Base-by-base conservation (phyloP, 1,140 invertebrate genomes). In the Cyrtorhinus lividipennis region DNA sequence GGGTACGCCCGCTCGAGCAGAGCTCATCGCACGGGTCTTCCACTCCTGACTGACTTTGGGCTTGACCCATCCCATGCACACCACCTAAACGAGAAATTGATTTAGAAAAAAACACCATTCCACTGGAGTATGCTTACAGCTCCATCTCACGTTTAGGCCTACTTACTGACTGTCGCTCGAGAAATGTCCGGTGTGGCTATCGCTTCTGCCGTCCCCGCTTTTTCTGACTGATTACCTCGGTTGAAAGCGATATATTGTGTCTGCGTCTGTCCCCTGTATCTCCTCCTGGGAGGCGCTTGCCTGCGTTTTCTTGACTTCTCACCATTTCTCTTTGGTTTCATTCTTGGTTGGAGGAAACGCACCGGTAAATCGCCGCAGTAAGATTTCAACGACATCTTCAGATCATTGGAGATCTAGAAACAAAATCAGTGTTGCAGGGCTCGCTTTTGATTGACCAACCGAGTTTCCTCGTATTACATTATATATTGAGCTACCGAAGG, bases 51-150 rank as follows among this genome's bases (percentile, higher is more conserved):
- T 78, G 78, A 76, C 87, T 89, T 74, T 90, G 87, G 0, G 92
- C 75, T 95, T 93, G 78, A 97, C 98, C 96, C 95, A 99, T 77
- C 92, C 92, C 25, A 96, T 93, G 44, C 95, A 76, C 56, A 91
- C 92, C 46, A 96, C 90, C 94, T 96, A n/a, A n/a, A n/a, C n/a
- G n/a, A n/a, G n/a, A n/a, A n/a, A n/a, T n/a, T n/a, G n/a, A n/a
- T n/a, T n/a, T n/a, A n/a, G n/a, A n/a, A n/a, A n/a, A n/a, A n/a
- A n/a, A n/a, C n/a, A n/a, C n/a, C n/a, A n/a, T n/a, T n/a, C n/a
- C n/a, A n/a, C n/a, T n/a, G n/a, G n/a, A n/a, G n/a, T n/a, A n/a
- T n/a, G n/a, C n/a, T n/a, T n/a, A n/a, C n/a, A n/a, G n/a, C n/a
- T n/a, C n/a, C n/a, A n/a, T n/a, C n/a, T n/a, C n/a, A n/a, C n/a